Conservation (phyloP, 2,113 vertebrate species). For the Paramisgurnus dabryanus region DNA sequence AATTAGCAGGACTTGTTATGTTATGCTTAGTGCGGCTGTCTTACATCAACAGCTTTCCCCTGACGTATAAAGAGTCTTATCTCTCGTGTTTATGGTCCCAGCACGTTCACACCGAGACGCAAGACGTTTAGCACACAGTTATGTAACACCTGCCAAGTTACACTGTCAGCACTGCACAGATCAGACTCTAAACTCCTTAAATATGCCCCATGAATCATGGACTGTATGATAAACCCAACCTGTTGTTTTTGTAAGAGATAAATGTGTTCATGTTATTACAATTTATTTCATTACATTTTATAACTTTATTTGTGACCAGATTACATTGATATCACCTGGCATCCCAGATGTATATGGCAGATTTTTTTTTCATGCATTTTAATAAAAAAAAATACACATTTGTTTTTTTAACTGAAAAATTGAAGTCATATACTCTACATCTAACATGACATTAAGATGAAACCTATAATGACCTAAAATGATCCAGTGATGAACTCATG, state of each 20-base stretch:
- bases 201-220: constrained; percentile 28
- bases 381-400: no score
- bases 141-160: constrained; percentile 63
- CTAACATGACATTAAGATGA: no score
- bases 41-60: constrained; percentile 50
- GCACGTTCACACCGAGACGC: constrained; percentile 64
- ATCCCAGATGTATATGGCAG: no score
- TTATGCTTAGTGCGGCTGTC: constrained; percentile 3
- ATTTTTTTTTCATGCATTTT: no score
- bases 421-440: no score
- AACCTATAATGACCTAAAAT: constrained; percentile 2
- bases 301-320: neutral
- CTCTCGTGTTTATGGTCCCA: constrained; percentile 70
- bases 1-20: constrained; percentile 11
- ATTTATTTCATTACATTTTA: neutral
- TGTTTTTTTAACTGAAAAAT: no score
- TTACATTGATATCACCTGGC: no score
- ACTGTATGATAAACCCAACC: no score
- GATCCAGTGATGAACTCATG: neutral
- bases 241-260: no score
- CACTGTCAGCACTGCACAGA: constrained; percentile 64
- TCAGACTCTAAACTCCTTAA: constrained; percentile 59
- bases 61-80: constrained; percentile 54
- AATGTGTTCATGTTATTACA: no score
- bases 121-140: constrained; percentile 65